Evolutionary conservation across 2,888 invertebrate species (phyloP), one percentile per base, ranked within the genome.

Genomic region (Dynastes grantii): DNA sequence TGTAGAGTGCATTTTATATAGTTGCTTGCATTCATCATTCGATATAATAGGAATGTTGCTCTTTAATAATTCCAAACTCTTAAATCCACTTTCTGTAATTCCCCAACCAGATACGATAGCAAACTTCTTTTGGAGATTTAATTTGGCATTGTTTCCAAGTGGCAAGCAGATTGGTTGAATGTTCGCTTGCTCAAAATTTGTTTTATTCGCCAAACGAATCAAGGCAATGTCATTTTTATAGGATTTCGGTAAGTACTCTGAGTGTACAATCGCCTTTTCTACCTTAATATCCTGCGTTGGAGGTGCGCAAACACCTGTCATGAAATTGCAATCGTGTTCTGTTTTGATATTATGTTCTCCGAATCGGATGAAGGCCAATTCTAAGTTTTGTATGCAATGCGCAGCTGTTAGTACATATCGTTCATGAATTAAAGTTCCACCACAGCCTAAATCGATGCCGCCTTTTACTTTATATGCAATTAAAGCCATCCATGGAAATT

Each of bases 401-500:
- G 90, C 91, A 0, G 91, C 91, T 1, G 91, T 91, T 49, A 91
- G 80, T 4, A 91, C 87, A 83, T 90, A 91, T 58, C 89, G 86
- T 3, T 87, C 86, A 79, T 84, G 90, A 76, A 91, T 90, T 2
- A 91, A 83, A 0, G 89, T 90, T 27, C 90, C 91, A 2, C 90
- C 91, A 81, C 91, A 91, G 75, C 84, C 84, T 79, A 87, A 87
- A 70, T 87, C 87, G 3, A 86, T 76, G n/a, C 84, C 85, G 29
- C 84, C 82, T 37, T 84, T 87, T 86, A 45, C 86, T 22, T 85
- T 81, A 81, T 94, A 95, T 1, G 92, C 91, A 27, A 95, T 87
- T 2, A 95, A 87, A 0, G 92, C 94, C 94, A 95, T 93, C 95
- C 95, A 95, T 0, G 95, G 95, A 88, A 92, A 94, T 83, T 95